A percentile compares a stretch with the other conserved stretches of the same genome.
These are phyloP conservation scores for Petaurus breviceps DNA, from an alignment of 2,113 vertebrate species.

Conservation along the genomic window DNA sequence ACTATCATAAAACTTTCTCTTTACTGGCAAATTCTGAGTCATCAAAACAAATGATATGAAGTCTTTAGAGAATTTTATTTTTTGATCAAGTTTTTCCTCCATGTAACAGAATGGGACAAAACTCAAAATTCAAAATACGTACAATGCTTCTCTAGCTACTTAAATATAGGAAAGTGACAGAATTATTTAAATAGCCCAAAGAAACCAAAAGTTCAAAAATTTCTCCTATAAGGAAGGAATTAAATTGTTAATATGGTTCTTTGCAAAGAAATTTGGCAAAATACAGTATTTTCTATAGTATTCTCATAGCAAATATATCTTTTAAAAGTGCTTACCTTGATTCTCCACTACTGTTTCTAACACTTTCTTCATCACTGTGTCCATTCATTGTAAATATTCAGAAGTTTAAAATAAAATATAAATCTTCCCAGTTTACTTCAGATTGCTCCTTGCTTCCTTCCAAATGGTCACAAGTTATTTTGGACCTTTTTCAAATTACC, in stretches of 20 bases:
- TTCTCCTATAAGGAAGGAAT: slow-evolving; percentile 18
- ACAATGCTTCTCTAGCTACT: slow-evolving; percentile 15
- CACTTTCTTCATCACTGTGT: slow-evolving; percentile 96
- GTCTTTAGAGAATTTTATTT: slow-evolving; percentile 32
- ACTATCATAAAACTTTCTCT: background rate
- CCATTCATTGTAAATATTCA: slow-evolving; percentile 93
- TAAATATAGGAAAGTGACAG: background rate
- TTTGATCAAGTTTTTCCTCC: slow-evolving; percentile 13
- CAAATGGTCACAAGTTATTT: slow-evolving; percentile 66
- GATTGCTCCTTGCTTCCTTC: slow-evolving; percentile 66
- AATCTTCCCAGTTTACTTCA: slow-evolving; percentile 77
- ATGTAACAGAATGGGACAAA: background rate
- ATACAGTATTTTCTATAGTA: background rate
- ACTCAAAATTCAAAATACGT: slow-evolving; percentile 5
- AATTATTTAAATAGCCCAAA: slow-evolving; percentile 18
- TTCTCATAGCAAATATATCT: slow-evolving; percentile 21
- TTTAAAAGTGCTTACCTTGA: slow-evolving; percentile 90
- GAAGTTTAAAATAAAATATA: slow-evolving; percentile 82
- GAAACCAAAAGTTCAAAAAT: slow-evolving; percentile 39
- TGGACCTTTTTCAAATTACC: slow-evolving; percentile 70
- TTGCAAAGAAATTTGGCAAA: background rate
- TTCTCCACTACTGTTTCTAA: slow-evolving; percentile 96
- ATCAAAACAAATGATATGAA: slow-evolving; percentile 41
- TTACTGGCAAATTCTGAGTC: slow-evolving; percentile 4
- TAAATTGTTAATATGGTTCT: background rate